phyloP scores from a whole-genome alignment of 1,140 invertebrate genomes.

The Megalonaias nervosa region DNA sequence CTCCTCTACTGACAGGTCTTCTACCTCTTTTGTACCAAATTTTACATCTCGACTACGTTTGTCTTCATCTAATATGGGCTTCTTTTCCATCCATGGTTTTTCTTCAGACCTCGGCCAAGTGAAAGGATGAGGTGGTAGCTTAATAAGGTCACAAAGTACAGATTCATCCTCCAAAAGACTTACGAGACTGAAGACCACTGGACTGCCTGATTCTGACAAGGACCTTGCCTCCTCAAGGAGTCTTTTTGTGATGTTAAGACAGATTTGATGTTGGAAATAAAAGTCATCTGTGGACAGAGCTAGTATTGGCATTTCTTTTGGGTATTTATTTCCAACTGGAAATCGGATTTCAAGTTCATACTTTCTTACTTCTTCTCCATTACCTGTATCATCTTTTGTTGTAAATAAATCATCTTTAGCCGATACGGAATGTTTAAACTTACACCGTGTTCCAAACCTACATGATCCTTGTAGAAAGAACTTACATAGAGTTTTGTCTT shows the following conservation, averaged over 20 bases:
- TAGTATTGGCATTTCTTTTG: constrained; percentile 57
- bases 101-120: constrained; percentile 37
- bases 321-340: constrained; percentile 56
- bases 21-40: constrained; percentile 2
- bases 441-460: constrained; percentile 57
- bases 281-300: constrained; percentile 55
- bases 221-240: constrained; percentile 55
- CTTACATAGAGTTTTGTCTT: constrained; percentile 46
- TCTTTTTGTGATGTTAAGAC: constrained; percentile 61
- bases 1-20: too few relatives aligned
- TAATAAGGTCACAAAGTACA: constrained; percentile 45
- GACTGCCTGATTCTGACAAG: constrained; percentile 39
- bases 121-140: constrained; percentile 47
- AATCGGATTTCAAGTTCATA: constrained; percentile 66
- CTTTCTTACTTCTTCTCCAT: constrained; percentile 23
- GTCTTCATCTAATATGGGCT: constrained; percentile 1
- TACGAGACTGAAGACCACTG: constrained; percentile 61
- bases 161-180: constrained; percentile 58
- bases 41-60: background rate
- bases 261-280: constrained; percentile 47
- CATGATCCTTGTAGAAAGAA: constrained; percentile 62
- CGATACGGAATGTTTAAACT: constrained; percentile 44
- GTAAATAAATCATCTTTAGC: constrained; percentile 9
- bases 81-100: background rate
- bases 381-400: constrained; percentile 29